phyloP scores from a whole-genome alignment of 1,140 invertebrate genomes.

The Eumeta japonica region DNA sequence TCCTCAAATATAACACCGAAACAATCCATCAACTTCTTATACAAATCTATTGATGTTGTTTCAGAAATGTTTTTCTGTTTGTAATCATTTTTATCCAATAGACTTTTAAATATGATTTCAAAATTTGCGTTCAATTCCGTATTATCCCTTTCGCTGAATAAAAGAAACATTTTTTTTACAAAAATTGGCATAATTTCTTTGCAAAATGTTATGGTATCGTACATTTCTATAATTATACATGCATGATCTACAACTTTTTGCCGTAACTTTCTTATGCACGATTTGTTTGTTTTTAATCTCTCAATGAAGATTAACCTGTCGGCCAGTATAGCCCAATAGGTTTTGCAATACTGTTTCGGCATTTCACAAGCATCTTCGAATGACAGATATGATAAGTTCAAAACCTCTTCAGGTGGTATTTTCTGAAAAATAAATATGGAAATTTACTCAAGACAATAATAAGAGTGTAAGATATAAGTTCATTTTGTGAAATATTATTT shows the following conservation, averaged over 20 bases:
- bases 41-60: constrained; percentile 23
- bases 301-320: constrained; percentile 36
- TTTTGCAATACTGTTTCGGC: constrained; percentile 31
- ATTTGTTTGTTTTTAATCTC: constrained; percentile 21
- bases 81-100: constrained; percentile 22
- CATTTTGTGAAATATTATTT: too few relatives aligned
- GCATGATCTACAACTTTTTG: constrained; percentile 31
- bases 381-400: constrained; percentile 42
- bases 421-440: constrained; percentile 22
- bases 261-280: constrained; percentile 25
- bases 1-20: constrained; percentile 32
- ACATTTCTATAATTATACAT: constrained; percentile 27
- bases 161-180: constrained; percentile 29
- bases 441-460: too few relatives aligned
- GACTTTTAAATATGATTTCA: constrained; percentile 21
- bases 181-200: constrained; percentile 24
- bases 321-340: constrained; percentile 34
- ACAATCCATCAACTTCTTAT: constrained; percentile 32
- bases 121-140: constrained; percentile 20
- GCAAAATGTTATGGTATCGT: constrained; percentile 29
- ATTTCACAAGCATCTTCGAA: constrained; percentile 27
- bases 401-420: constrained; percentile 27
- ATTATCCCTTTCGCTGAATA: constrained; percentile 20
- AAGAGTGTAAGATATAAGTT: too few relatives aligned
- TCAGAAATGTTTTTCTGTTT: constrained; percentile 24